These are phyloP conservation scores for Spodoptera littoralis DNA, from an alignment of 2,888 invertebrate genomes.

Conservation along the genomic window DNA sequence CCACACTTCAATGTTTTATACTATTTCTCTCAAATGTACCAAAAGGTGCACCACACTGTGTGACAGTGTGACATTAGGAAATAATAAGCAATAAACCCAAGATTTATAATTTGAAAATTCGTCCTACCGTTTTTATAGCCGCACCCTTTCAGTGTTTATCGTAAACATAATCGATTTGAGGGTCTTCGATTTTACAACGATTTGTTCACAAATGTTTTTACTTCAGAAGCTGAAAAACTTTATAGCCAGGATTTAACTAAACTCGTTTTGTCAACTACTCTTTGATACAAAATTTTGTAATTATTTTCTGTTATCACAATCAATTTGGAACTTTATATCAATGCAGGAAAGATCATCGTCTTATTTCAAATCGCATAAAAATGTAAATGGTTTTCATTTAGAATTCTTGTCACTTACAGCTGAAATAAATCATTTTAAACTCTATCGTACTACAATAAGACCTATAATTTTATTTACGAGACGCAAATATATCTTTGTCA, in stretches of 20 bases:
- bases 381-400: conserved; percentile 6
- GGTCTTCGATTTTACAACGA: conserved; percentile 68
- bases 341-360: conserved; percentile 23
- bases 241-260: conserved; percentile 72
- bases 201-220: conserved; percentile 68
- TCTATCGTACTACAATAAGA: conserved; percentile 29
- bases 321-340: conserved; percentile 52
- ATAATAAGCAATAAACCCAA: conserved; percentile 41
- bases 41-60: conserved; percentile 8
- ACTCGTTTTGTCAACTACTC: conserved; percentile 72
- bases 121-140: conserved; percentile 81
- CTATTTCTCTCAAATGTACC: no score
- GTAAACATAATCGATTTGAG: conserved; percentile 75
- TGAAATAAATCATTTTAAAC: conserved; percentile 5
- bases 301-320: neutral
- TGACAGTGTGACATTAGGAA: conserved; percentile 27
- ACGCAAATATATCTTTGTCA: conserved; percentile 38
- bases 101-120: conserved; percentile 67
- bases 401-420: neutral
- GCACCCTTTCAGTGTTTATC: conserved; percentile 69
- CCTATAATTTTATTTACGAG: neutral
- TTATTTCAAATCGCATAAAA: neutral
- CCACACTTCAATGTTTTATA: no score
- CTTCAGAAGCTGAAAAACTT: conserved; percentile 66
- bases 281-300: conserved; percentile 46